phyloP scores from a whole-genome alignment of 2,797 vertebrate species.

The Coregonus suidteri region DNA sequence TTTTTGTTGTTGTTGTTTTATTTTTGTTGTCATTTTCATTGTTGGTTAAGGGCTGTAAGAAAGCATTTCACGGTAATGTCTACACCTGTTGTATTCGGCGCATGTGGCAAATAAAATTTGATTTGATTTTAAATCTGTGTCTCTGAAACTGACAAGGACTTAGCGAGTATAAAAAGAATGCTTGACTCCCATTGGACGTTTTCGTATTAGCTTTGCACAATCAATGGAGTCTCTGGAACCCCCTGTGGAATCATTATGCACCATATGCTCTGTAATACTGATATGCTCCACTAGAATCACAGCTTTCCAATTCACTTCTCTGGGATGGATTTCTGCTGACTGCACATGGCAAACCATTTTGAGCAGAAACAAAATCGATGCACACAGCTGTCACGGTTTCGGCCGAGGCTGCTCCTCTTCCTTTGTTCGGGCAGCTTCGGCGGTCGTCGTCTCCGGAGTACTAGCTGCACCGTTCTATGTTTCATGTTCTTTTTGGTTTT shows the following conservation, averaged over 20 bases:
- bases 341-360: slow-evolving; percentile 27
- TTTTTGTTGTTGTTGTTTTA: no score
- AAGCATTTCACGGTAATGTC: no score
- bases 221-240: slow-evolving; percentile 14
- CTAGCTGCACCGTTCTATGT: no score
- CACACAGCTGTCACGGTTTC: no score
- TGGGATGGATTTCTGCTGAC: slow-evolving; percentile 55
- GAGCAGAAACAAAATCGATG: slow-evolving; percentile 31
- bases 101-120: no score
- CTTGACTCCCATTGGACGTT: slow-evolving; percentile 1
- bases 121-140: not conserved
- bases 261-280: slow-evolving; percentile 4
- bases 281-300: slow-evolving; percentile 25
- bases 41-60: no score
- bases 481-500: no score
- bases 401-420: no score
- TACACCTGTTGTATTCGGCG: no score
- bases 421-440: no score
- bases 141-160: slow-evolving; percentile 17
- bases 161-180: slow-evolving; percentile 10
- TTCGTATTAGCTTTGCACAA: slow-evolving; percentile 9
- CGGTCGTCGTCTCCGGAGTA: no score
- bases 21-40: no score
- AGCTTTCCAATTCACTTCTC: slow-evolving; percentile 42
- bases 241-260: slow-evolving; percentile 18